phyloP scores from a whole-genome alignment of 1,140 invertebrate species.

The Doryteuthis pealeii region DNA sequence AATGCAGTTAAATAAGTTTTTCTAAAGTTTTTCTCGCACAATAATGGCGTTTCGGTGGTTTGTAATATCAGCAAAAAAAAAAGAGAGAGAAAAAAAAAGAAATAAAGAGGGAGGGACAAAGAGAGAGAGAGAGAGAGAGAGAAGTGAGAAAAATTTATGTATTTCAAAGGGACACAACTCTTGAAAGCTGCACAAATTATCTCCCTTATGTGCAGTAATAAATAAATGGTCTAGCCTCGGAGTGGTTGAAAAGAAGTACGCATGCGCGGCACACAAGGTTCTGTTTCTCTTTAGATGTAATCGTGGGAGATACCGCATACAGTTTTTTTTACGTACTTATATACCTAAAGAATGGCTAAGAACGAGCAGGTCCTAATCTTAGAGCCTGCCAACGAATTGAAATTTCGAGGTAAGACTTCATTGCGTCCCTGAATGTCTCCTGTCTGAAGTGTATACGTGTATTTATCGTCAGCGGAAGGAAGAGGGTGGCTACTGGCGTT shows the following conservation, averaged over 20 bases:
- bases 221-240: background rate
- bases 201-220: background rate
- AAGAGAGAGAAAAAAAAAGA: too few species aligned
- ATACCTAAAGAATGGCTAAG: conserved; percentile 40
- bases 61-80: too few species aligned
- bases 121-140: too few species aligned
- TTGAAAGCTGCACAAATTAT: too few species aligned
- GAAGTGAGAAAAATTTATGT: too few species aligned
- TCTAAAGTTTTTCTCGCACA: too few species aligned
- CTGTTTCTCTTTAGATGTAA: conserved; percentile 3
- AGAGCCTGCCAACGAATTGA: conserved; percentile 59
- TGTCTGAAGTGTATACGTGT: background rate
- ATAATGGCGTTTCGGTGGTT: too few species aligned
- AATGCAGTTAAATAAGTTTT: too few species aligned
- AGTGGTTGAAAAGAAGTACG: background rate
- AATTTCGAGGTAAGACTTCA: conserved; percentile 58
- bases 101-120: too few species aligned
- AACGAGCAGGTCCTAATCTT: conserved; percentile 58
- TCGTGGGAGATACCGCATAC: background rate
- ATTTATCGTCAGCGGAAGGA: too few species aligned
- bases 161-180: too few species aligned
- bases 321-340: background rate
- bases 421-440: background rate
- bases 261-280: background rate
- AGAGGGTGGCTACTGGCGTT: background rate